Percentiles rank a stretch among this genome's conserved stretches.
Conservation (phyloP, 2,888 invertebrate genomes). For the Lysandra bellargus region DNA sequence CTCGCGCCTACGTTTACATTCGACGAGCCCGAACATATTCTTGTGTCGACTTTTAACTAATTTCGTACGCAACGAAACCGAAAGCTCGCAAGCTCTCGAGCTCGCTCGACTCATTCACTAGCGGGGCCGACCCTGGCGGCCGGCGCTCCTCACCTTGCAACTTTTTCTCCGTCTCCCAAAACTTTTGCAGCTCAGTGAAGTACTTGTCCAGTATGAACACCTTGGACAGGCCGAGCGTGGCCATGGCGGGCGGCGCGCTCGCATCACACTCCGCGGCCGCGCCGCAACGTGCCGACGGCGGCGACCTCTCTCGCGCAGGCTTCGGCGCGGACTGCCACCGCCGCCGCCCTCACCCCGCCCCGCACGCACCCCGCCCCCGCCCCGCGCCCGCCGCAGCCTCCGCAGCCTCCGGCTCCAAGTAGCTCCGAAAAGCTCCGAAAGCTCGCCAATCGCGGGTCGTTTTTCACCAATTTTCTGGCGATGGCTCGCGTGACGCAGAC, state of each 20-base stretch:
- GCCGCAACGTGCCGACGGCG: conserved; percentile 50
- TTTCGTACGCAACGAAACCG: background rate
- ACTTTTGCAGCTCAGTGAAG: conserved; percentile 97
- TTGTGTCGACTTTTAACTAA: background rate
- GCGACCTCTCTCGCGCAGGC: conserved; percentile 61
- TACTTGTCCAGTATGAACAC: conserved; percentile 99
- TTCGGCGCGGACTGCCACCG: conserved; percentile 45
- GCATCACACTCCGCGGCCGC: conserved; percentile 69
- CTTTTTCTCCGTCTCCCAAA: conserved; percentile 98
- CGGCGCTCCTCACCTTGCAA: conserved; percentile 88
- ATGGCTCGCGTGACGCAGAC: background rate
- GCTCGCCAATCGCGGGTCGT: background rate
- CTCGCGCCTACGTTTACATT: background rate
- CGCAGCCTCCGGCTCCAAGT: background rate
- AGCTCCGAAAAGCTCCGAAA: background rate
- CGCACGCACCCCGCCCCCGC: conserved; percentile 36
- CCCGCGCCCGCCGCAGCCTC: conserved; percentile 37
- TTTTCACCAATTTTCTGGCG: background rate
- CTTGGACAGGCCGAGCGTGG: conserved; percentile 97
- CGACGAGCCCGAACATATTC: background rate
- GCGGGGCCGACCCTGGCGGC: conserved; percentile 33
- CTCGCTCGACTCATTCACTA: background rate
- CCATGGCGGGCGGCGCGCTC: conserved; percentile 85
- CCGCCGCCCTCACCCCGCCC: conserved; percentile 38
- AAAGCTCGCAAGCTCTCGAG: conserved; percentile 4